A percentile compares a stretch with the other conserved stretches of the same genome.
phyloP scores from a whole-genome alignment of 2,888 invertebrate genomes.

The Troilus luridus region DNA sequence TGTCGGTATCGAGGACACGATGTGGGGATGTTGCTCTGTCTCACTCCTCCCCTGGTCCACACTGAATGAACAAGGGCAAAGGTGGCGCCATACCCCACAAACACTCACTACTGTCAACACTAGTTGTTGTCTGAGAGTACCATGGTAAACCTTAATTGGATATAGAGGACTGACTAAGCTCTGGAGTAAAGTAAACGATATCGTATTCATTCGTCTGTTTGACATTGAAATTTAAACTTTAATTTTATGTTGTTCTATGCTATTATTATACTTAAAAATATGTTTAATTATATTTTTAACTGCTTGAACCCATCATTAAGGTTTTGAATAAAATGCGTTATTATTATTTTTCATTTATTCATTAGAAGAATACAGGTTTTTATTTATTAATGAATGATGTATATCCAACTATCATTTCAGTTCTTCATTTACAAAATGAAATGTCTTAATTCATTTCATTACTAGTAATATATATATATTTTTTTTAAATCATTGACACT shows the following conservation, averaged over 20 bases:
- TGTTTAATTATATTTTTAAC: not conserved
- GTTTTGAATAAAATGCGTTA: not conserved
- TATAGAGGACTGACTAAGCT: conserved; percentile 48
- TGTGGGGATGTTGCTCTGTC: conserved; percentile 59
- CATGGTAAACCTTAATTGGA: conserved; percentile 63
- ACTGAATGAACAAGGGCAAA: conserved; percentile 53
- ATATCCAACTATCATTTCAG: conserved; percentile 1
- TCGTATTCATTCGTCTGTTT: not conserved
- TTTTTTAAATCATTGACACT: no score
- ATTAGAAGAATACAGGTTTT: not conserved
- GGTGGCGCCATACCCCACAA: conserved; percentile 53
- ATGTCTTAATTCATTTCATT: no score
- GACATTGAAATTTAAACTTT: not conserved
- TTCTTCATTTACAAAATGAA: not conserved
- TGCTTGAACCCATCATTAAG: not conserved
- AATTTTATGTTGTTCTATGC: not conserved
- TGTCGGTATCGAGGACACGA: conserved; percentile 63
- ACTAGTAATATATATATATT: no score
- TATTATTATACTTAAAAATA: not conserved
- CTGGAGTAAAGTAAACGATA: conserved; percentile 52
- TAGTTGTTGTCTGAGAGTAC: conserved; percentile 63
- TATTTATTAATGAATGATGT: not conserved
- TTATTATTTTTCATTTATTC: not conserved
- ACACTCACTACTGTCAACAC: conserved; percentile 56
- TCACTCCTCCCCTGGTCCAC: conserved; percentile 57